Conservation (phyloP, 2,888 invertebrate genomes). For the Lithophane socia region DNA sequence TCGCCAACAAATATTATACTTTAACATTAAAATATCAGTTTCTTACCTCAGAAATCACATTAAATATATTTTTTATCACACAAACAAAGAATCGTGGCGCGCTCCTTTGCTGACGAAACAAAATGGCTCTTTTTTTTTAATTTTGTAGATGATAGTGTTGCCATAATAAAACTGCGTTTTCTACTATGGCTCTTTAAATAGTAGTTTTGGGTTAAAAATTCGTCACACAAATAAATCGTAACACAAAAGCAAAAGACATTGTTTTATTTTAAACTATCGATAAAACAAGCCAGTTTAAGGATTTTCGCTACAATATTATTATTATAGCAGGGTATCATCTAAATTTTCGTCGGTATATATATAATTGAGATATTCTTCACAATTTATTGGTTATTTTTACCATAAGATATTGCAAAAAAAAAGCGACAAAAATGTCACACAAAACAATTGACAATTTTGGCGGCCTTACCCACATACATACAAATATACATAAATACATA, state of each 20-base stretch:
- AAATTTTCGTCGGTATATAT: constrained; percentile 19
- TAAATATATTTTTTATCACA: too few species aligned
- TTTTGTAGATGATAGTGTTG: too few species aligned
- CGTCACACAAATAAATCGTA: constrained; percentile 42
- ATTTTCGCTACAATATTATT: constrained; percentile 29
- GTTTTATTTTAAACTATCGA: constrained; percentile 33
- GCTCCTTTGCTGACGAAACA: too few species aligned
- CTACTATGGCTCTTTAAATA: constrained; percentile 14
- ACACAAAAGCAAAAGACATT: constrained; percentile 41
- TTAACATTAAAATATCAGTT: too few species aligned
- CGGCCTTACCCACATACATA: constrained; percentile 9
- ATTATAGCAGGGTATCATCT: constrained; percentile 39
- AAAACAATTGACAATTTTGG: constrained; percentile 16
- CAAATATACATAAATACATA: too few species aligned
- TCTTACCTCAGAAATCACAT: too few species aligned
- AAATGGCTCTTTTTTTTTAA: too few species aligned
- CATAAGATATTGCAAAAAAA: constrained; percentile 16
- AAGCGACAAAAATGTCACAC: constrained; percentile 14
- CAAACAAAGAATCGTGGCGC: too few species aligned
- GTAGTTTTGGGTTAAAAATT: constrained; percentile 34
- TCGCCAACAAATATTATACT: too few species aligned
- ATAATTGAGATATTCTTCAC: constrained; percentile 5
- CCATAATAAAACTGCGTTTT: too few species aligned
- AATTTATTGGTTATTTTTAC: constrained; percentile 19
- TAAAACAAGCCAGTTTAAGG: constrained; percentile 17